These are phyloP conservation scores for Carollia perspicillata DNA, from an alignment of 2,113 vertebrate species.

Conservation along the genomic window DNA sequence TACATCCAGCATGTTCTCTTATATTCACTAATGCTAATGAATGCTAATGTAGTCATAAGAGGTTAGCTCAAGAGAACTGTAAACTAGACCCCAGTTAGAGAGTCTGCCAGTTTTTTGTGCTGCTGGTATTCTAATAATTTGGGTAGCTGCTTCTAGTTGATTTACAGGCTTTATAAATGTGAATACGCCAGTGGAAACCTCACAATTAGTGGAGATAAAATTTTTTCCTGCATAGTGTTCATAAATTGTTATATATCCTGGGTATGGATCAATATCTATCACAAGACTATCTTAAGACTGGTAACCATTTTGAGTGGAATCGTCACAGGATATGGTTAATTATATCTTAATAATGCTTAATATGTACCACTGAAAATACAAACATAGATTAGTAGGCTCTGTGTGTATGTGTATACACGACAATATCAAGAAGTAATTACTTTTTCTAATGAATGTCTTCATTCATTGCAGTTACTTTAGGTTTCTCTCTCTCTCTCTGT, in stretches of 20 bases:
- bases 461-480: slow-evolving; percentile 18
- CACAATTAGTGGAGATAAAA: not conserved
- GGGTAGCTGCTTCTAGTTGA: not conserved
- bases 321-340: slow-evolving; percentile 27
- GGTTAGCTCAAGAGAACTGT: slow-evolving; percentile 32
- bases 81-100: not conserved
- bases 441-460: slow-evolving; percentile 39
- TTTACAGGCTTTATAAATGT: slow-evolving; percentile 19
- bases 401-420: not conserved
- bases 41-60: not conserved
- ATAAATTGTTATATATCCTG: slow-evolving; percentile 16
- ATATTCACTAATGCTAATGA: not conserved
- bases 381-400: not conserved
- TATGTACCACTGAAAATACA: not conserved
- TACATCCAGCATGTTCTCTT: not conserved
- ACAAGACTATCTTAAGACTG: not conserved
- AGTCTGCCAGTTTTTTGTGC: slow-evolving; percentile 7
- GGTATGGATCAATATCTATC: slow-evolving; percentile 25
- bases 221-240: not conserved
- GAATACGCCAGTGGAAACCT: slow-evolving; percentile 23
- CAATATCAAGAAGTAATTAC: not conserved
- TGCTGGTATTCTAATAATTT: not conserved
- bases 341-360: not conserved
- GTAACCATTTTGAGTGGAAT: slow-evolving; percentile 21
- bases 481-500: not conserved